phyloP scores from a whole-genome alignment of 1,140 invertebrate genomes.

The Gonatopus flavifemur region DNA sequence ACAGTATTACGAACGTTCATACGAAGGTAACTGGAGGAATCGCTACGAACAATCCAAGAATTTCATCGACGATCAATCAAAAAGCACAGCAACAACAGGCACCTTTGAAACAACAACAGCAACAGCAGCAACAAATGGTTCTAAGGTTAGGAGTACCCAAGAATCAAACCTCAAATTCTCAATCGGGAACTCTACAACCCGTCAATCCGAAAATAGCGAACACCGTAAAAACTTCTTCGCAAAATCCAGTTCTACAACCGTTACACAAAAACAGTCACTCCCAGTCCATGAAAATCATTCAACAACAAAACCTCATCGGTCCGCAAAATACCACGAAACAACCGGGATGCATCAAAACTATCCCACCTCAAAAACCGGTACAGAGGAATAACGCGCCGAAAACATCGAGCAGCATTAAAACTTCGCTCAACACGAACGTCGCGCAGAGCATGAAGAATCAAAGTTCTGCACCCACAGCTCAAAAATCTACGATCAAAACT shows the following conservation, averaged over 20 bases:
- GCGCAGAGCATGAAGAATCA: slow-evolving; percentile 30
- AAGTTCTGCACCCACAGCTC: slow-evolving; percentile 6
- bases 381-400: slow-evolving; percentile 43
- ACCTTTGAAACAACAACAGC: slow-evolving; percentile 30
- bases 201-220: slow-evolving; percentile 30
- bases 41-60: slow-evolving; percentile 29
- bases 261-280: slow-evolving; percentile 26
- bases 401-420: slow-evolving; percentile 35
- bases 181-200: slow-evolving; percentile 26
- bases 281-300: slow-evolving; percentile 43
- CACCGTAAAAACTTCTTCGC: slow-evolving; percentile 22
- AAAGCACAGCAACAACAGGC: slow-evolving; percentile 33
- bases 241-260: slow-evolving; percentile 25
- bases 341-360: slow-evolving; percentile 51
- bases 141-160: slow-evolving; percentile 38
- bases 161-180: slow-evolving; percentile 22
- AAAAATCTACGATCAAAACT: slow-evolving; percentile 39
- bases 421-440: slow-evolving; percentile 42
- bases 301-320: slow-evolving; percentile 32
- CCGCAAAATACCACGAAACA: slow-evolving; percentile 41
- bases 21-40: slow-evolving; percentile 35
- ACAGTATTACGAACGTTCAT: slow-evolving; percentile 22
- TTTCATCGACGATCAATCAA: slow-evolving; percentile 17
- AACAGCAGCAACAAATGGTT: slow-evolving; percentile 39
- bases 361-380: slow-evolving; percentile 44